Percentiles rank a stretch among this genome's conserved stretches.
Conservation (phyloP, 1,140 invertebrate genomes). For the Lasioglossum baleicum region DNA sequence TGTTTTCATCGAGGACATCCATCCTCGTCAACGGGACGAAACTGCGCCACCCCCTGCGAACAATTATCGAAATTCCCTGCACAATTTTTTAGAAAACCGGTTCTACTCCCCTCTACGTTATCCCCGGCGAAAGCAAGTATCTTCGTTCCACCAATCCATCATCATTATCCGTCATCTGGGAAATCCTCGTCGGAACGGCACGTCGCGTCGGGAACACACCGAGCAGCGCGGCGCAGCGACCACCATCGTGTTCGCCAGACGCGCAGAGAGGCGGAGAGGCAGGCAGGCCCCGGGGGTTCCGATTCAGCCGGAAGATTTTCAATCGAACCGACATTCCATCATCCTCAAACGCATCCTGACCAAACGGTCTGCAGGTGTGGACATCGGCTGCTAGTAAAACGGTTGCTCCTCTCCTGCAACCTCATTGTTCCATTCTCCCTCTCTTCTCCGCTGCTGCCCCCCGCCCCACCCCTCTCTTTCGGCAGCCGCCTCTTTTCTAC, state of each 20-base stretch:
- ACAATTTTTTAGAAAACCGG: too few relatives aligned
- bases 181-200: constrained; percentile 4
- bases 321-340: constrained; percentile 29
- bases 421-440: constrained; percentile 33
- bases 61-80: constrained; percentile 6
- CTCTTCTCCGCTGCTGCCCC: neutral
- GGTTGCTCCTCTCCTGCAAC: constrained; percentile 41
- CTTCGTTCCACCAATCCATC: constrained; percentile 8
- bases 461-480: too few relatives aligned
- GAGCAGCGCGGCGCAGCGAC: too few relatives aligned
- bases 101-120: too few relatives aligned
- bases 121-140: neutral
- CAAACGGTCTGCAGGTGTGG: constrained; percentile 53
- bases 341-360: constrained; percentile 25
- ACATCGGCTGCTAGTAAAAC: constrained; percentile 53
- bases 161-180: constrained; percentile 23
- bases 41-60: neutral
- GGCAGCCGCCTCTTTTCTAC: neutral
- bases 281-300: too few relatives aligned
- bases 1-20: neutral
- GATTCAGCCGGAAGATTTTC: constrained; percentile 29
- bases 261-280: too few relatives aligned
- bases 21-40: constrained; percentile 3
- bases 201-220: neutral
- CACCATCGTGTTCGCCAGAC: too few relatives aligned